Evolutionary conservation across 2,113 vertebrate species (phyloP).

Genomic region (Cranoglanis bouderius): DNA sequence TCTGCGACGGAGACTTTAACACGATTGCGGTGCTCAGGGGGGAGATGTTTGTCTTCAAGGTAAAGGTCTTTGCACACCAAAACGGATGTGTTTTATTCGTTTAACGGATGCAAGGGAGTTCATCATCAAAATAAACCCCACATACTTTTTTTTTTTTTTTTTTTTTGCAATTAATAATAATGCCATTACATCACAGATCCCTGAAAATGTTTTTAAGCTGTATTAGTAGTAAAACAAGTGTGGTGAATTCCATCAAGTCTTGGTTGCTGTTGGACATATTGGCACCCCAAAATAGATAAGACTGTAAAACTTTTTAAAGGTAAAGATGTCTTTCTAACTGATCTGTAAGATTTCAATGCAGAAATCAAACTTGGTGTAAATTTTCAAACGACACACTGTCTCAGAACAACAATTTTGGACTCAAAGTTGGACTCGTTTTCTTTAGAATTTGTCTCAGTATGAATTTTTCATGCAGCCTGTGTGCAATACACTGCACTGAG

Average conservation of each 20-base stretch:
- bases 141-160: neutral
- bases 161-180: neutral
- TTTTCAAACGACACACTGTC: neutral
- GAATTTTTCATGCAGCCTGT: neutral
- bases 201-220: neutral
- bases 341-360: neutral
- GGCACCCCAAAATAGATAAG: neutral
- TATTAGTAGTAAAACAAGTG: neutral
- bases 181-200: neutral
- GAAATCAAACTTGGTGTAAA: neutral
- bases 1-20: constrained; percentile 75
- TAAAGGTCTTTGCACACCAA: constrained; percentile 24
- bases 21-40: constrained; percentile 74
- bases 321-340: neutral
- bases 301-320: neutral
- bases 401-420: neutral
- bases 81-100: neutral
- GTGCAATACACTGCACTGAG: neutral
- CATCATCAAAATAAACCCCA: neutral
- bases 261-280: neutral
- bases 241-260: neutral
- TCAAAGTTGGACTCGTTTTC: neutral
- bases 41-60: constrained; percentile 82
- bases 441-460: neutral
- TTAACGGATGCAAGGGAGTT: neutral